These are phyloP conservation scores for Opisthograptis luteolata DNA, from an alignment of 2,888 invertebrate genomes.

Conservation along the genomic window DNA sequence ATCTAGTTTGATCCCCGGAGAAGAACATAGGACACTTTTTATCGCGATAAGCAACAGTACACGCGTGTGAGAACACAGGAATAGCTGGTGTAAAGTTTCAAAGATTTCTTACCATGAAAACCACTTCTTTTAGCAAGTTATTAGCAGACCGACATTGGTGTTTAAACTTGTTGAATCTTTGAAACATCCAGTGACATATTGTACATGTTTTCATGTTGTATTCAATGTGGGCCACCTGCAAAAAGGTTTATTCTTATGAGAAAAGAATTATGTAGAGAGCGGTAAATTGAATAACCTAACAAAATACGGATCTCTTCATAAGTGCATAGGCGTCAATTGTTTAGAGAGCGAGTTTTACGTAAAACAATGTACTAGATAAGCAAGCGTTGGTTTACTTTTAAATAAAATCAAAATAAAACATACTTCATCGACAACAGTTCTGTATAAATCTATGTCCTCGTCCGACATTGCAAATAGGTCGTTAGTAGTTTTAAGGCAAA, in stretches of 20 bases:
- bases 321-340: too few species aligned
- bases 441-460: constrained; percentile 47
- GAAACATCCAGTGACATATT: constrained; percentile 51
- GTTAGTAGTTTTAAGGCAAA: constrained; percentile 49
- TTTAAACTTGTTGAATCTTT: constrained; percentile 50
- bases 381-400: too few species aligned
- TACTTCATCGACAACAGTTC: constrained; percentile 49
- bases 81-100: too few species aligned
- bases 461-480: constrained; percentile 47
- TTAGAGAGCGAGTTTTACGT: too few species aligned
- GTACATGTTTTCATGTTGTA: constrained; percentile 47
- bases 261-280: constrained; percentile 9
- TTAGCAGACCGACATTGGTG: constrained; percentile 50
- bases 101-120: constrained; percentile 39
- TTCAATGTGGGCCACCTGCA: constrained; percentile 42
- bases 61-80: too few species aligned
- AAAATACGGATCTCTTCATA: too few species aligned
- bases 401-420: constrained; percentile 15
- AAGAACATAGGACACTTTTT: too few species aligned
- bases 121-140: constrained; percentile 34
- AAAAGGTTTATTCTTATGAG: too few species aligned
- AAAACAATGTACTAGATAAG: too few species aligned
- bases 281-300: too few species aligned
- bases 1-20: too few species aligned
- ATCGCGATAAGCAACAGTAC: too few species aligned